A percentile compares a stretch with the other conserved stretches of the same genome.
phyloP scores from a whole-genome alignment of 2,113 vertebrate genomes.

The Lepus americanus region DNA sequence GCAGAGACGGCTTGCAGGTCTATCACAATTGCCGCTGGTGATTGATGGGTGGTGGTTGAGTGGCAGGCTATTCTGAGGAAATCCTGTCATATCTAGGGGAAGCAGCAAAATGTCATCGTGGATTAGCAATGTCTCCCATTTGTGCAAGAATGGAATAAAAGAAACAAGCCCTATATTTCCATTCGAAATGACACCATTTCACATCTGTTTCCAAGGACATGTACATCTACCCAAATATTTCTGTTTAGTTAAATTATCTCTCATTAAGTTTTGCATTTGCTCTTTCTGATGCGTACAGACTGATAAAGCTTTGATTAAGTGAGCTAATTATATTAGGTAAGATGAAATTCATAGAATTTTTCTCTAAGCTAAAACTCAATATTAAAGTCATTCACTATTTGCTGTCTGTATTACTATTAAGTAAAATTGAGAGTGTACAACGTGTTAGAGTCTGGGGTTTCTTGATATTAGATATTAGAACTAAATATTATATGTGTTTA shows the following conservation, averaged over 20 bases:
- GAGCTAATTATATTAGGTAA: constrained; percentile 75
- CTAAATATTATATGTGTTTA: not conserved
- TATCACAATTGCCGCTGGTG: not conserved
- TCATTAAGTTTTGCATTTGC: constrained; percentile 58
- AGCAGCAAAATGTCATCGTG: not conserved
- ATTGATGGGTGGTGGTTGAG: not conserved
- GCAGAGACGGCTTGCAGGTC: accelerated
- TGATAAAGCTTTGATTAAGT: constrained; percentile 80
- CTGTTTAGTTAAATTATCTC: not conserved
- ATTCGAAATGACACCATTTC: not conserved
- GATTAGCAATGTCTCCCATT: not conserved
- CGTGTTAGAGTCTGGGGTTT: not conserved
- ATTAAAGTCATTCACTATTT: constrained; percentile 48
- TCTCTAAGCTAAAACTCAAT: constrained; percentile 68
- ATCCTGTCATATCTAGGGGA: not conserved
- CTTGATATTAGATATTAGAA: not conserved
- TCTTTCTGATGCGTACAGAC: constrained; percentile 55
- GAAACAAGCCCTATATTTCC: not conserved
- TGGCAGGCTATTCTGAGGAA: not conserved
- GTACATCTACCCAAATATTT: constrained; percentile 14
- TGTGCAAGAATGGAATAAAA: not conserved
- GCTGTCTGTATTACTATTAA: not conserved
- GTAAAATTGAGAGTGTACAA: constrained; percentile 17
- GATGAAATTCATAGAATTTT: constrained; percentile 71
- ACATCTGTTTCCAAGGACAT: not conserved